phyloP scores from a whole-genome alignment of 2,113 vertebrate species.

The Condylura cristata region DNA sequence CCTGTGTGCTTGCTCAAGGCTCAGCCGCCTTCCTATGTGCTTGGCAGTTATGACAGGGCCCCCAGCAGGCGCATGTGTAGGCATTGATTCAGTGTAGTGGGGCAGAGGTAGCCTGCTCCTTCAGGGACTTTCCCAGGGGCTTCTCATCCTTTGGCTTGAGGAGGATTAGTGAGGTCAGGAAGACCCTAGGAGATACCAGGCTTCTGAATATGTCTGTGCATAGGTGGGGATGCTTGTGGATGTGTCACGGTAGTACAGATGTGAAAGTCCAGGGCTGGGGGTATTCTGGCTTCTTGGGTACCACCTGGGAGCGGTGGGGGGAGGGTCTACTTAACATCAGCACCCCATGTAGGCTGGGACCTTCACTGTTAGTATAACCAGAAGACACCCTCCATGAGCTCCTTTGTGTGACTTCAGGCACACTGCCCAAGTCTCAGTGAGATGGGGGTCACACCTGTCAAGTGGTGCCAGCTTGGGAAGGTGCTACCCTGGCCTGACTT shows the following conservation, averaged over 20 bases:
- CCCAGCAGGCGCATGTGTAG: rapidly evolving
- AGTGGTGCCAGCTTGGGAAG: not conserved
- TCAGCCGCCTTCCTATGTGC: not conserved
- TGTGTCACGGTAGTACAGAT: not conserved
- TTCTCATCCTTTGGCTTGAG: not conserved
- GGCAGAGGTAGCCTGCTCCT: not conserved
- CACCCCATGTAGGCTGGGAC: not conserved
- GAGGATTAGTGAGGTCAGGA: not conserved
- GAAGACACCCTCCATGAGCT: not conserved
- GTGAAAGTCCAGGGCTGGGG: not conserved
- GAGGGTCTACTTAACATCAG: not conserved
- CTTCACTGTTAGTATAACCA: not conserved
- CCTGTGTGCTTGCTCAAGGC: not conserved
- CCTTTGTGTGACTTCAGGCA: not conserved
- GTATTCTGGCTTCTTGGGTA: not conserved
- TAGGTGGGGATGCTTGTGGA: not conserved
- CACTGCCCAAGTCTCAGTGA: not conserved
- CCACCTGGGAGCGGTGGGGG: not conserved
- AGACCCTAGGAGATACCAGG: not conserved
- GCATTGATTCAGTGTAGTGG: not conserved
- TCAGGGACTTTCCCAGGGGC: not conserved
- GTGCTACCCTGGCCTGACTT: not conserved
- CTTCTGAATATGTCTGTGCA: not conserved
- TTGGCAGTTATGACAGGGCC: not conserved
- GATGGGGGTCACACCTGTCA: not conserved